Conservation (phyloP, 2,888 invertebrate genomes). For the Lasiommata megera region DNA sequence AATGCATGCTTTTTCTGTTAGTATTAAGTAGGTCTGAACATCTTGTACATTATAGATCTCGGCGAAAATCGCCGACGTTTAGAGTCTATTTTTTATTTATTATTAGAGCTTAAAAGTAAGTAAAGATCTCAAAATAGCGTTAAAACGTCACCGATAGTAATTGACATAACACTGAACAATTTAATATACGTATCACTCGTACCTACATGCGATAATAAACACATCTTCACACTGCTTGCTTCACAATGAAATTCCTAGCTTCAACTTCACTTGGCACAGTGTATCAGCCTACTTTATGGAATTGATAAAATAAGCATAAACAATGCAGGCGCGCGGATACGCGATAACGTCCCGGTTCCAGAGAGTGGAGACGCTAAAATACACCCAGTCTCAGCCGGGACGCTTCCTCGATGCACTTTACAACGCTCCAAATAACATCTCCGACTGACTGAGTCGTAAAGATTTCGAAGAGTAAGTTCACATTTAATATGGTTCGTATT, state of each 20-base stretch:
- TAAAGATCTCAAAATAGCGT: no score
- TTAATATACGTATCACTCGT: no score
- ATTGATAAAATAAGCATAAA: constrained; percentile 21
- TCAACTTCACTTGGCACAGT: constrained; percentile 4
- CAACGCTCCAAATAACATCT: constrained; percentile 32
- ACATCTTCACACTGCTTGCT: neutral
- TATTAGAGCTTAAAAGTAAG: no score
- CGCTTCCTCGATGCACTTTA: constrained; percentile 25
- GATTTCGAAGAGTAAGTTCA: neutral
- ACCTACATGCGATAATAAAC: no score
- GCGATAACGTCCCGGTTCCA: constrained; percentile 17
- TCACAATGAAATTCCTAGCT: neutral
- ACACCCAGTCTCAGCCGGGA: constrained; percentile 11
- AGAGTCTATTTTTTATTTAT: no score
- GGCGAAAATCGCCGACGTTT: no score
- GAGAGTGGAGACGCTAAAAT: constrained; percentile 6
- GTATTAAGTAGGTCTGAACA: no score
- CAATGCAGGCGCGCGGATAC: constrained; percentile 15
- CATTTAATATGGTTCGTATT: constrained; percentile 7
- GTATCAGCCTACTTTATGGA: constrained; percentile 18
- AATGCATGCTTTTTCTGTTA: no score
- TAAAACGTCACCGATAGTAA: no score
- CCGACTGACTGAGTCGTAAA: constrained; percentile 30
- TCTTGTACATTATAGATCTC: no score
- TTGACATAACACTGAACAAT: no score